Base-by-base conservation (phyloP, 2,797 vertebrate genomes). In the Acanthurus leucopareius region DNA sequence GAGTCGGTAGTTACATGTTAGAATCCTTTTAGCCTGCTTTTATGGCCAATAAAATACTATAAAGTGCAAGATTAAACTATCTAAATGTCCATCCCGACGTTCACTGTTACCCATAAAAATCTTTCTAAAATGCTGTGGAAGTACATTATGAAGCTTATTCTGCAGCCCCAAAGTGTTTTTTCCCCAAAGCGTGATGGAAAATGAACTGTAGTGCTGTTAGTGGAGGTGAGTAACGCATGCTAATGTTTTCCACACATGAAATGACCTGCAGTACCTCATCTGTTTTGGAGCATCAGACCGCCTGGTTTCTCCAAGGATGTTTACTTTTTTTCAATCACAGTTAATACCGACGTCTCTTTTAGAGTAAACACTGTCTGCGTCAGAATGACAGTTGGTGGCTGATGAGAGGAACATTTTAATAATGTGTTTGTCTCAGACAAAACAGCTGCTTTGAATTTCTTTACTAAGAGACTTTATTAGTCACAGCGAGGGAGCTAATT, bases 321-420 rank as follows among this genome's bases (percentile, higher is more conserved):
- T 84, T 66, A 65, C 65, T 35, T 67, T 63, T 63, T 60, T 48
- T 66, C 44, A 67, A 42, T 77, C 73, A 82, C 45, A 68, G 63
- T 51, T 44, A 60, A 58, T 64, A n/a, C 17, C 19, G 10, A 28
- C 17, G 7, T 73, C 61, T 73, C 60, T 44, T 70, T 76, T 52
- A 9, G 28, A n/a, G 61, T 56, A 61, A 73, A 35, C 45, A 40
- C 16, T 57, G 47, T 54, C 63, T 81, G 70, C 19, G 16, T n/a
- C 72, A 51, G 51, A 67, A 14, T 53, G 52, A 17, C 75, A 65
- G 75, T 49, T 74, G 83, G 79, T 73, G 83, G 82, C 73, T 85
- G 84, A 84, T 86, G 69, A 85, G 73, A 62, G 59, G 68, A 67
- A 74, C 56, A 44, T 74, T 75, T 76, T 10, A 49, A 67, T 17